These are phyloP conservation scores for Tromatobia lineatoria DNA, from an alignment of 2,888 invertebrate genomes.

Conservation along the genomic window DNA sequence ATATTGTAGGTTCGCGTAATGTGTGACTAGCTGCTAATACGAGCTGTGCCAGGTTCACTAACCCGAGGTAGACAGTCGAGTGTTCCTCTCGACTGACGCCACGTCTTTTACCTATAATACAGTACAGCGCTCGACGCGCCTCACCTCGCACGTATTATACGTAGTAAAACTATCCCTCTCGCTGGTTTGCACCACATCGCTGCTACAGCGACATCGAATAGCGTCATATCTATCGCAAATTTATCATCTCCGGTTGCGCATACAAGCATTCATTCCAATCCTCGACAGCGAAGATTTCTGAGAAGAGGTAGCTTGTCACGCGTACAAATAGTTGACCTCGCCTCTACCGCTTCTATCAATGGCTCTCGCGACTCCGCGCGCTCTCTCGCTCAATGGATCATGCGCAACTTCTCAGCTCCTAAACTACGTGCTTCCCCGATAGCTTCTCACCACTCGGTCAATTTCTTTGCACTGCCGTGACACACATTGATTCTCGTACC, in stretches of 20 bases:
- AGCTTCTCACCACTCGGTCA: conserved; percentile 17
- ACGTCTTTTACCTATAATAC: conserved; percentile 15
- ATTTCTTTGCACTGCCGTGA: not conserved
- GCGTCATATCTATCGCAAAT: conserved; percentile 31
- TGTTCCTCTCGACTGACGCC: conserved; percentile 25
- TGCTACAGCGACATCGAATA: not conserved
- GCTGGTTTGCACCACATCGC: not conserved
- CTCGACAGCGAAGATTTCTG: conserved; percentile 77
- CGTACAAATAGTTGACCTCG: conserved; percentile 85
- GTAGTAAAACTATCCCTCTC: conserved; percentile 12
- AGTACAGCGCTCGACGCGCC: not conserved
- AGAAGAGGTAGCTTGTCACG: conserved; percentile 83
- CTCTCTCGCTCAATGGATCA: conserved; percentile 73
- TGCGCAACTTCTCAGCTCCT: conserved; percentile 45
- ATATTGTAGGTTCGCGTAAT: conserved; percentile 7
- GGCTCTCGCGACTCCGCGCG: conserved; percentile 79
- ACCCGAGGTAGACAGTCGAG: conserved; percentile 45
- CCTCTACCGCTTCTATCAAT: conserved; percentile 83
- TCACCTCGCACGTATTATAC: not conserved
- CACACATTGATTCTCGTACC: not conserved
- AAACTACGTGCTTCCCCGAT: not conserved
- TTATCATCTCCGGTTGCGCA: conserved; percentile 56
- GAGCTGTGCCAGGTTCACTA: conserved; percentile 47
- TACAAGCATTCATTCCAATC: conserved; percentile 63
- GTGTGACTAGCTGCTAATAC: conserved; percentile 42